Base-by-base conservation (phyloP, 2,113 vertebrate genomes). In the Silurus asotus region DNA sequence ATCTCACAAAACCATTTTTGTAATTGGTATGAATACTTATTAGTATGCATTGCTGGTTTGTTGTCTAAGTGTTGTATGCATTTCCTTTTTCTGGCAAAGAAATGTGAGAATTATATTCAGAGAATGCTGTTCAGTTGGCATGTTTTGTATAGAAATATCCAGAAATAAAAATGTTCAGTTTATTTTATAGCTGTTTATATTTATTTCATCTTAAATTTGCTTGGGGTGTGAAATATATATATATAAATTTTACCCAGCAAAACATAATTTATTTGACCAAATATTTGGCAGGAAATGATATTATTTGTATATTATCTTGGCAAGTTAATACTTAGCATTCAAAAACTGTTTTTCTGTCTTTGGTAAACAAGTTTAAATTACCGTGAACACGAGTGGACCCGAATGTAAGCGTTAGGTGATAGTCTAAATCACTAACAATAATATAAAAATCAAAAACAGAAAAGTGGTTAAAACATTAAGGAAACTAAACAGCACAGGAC, bases 71-170 rank as follows among this genome's bases (percentile, higher is more conserved):
- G 19, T 19, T 79, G 37, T 37, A 37, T 37, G 37, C 37, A 37
- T 37, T 37, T 65, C 15, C 8, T 3, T 65, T 8, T 28, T 77
- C 49, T 76, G 74, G 74, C 74, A 76, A 55, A 51, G 70, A 74
- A 78, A 4, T 79, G 20, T 59, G 15, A 79, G 25, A 79, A 59
- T 37, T 58, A 58, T 58, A 58, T 58, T 58, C 76, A 79, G 76
- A 78, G 8, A n/a, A 28, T 58, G 55, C n/a, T 77, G 51, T 76
- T 76, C 23, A 8, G 20, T 76, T 55, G 74, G 74, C 74, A 76
- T 55, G 13, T 9, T 6, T 56, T 56, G n/a, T 25, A 76, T 25
- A 76, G 11, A 55, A 53, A 55, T 25, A 55, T 55, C 5, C 53
- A 14, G n/a, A 78, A 56, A 25, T 17, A 58, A 58, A 77, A 77